These are phyloP conservation scores for Amphiprion clarkii DNA, from an alignment of 2,797 vertebrate genomes.

Conservation along the genomic window DNA sequence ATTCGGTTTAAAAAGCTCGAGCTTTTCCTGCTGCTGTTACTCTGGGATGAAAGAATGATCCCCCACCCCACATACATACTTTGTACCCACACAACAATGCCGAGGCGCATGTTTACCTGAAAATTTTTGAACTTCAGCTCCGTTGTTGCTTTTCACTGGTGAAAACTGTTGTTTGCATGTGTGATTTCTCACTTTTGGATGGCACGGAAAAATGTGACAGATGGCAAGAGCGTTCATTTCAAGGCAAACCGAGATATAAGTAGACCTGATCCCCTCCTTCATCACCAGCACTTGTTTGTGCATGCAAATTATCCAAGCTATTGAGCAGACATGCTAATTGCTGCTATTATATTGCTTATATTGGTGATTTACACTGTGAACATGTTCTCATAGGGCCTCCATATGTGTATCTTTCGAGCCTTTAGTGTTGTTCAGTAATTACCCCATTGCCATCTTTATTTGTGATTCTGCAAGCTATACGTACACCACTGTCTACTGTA, in stretches of 20 bases:
- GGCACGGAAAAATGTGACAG: neutral
- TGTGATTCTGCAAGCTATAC: conserved; percentile 16
- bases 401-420: neutral
- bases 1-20: conserved; percentile 45
- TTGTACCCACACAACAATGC: conserved; percentile 19
- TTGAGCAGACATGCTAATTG: conserved; percentile 3
- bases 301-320: conserved; percentile 7
- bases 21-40: conserved; percentile 23
- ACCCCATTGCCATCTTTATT: conserved; percentile 14
- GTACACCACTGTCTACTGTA: conserved; percentile 26
- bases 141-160: no score
- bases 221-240: conserved; percentile 35
- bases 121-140: neutral
- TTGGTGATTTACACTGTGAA: conserved; percentile 18
- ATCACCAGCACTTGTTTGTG: conserved; percentile 15
- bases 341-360: conserved; percentile 10
- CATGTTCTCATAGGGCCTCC: neutral
- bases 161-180: no score
- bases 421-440: conserved; percentile 11
- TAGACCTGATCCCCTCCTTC: conserved; percentile 8
- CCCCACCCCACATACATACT: conserved; percentile 1
- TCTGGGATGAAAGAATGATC: conserved; percentile 27
- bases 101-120: conserved; percentile 7
- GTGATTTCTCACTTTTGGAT: neutral
- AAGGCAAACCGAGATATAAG: conserved; percentile 17